A percentile compares a stretch with the other conserved stretches of the same genome.
phyloP scores from a whole-genome alignment of 1,140 invertebrate species.

The Diorhabda elongata region DNA sequence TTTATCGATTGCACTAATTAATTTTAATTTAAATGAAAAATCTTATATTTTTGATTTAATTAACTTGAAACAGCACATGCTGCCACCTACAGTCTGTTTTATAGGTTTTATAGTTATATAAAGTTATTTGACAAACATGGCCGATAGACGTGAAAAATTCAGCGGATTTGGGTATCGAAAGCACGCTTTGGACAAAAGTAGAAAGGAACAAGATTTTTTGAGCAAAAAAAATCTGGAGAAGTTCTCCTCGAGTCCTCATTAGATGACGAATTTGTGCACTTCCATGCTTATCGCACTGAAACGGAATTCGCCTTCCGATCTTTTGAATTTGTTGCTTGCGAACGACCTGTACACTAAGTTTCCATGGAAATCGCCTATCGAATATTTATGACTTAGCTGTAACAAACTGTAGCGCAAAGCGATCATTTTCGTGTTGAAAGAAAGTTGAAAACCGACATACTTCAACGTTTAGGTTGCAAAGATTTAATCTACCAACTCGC shows the following conservation, averaged over 20 bases:
- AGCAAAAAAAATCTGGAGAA: no score
- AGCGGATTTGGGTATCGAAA: no score
- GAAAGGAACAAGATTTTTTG: no score
- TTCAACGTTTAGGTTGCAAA: neutral
- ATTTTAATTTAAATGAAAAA: no score
- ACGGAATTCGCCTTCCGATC: conserved; percentile 4
- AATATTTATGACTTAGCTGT: neutral
- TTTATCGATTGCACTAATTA: no score
- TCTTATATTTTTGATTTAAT: no score
- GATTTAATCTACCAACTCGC: neutral
- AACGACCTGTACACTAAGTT: neutral
- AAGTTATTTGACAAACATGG: no score
- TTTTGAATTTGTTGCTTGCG: neutral
- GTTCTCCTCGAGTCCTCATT: neutral
- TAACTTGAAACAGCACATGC: no score
- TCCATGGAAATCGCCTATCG: neutral
- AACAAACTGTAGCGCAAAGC: conserved; percentile 3
- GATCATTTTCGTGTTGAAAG: neutral
- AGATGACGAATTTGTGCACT: conserved; percentile 1
- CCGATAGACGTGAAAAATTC: no score
- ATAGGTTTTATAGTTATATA: no score
- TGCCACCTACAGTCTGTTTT: no score
- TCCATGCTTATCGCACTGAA: neutral
- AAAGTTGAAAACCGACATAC: neutral
- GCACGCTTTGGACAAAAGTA: no score